Evolutionary conservation across 2,113 vertebrate species (phyloP), one percentile per base, ranked within the genome.

Genomic region (Thryonomys swinderianus): DNA sequence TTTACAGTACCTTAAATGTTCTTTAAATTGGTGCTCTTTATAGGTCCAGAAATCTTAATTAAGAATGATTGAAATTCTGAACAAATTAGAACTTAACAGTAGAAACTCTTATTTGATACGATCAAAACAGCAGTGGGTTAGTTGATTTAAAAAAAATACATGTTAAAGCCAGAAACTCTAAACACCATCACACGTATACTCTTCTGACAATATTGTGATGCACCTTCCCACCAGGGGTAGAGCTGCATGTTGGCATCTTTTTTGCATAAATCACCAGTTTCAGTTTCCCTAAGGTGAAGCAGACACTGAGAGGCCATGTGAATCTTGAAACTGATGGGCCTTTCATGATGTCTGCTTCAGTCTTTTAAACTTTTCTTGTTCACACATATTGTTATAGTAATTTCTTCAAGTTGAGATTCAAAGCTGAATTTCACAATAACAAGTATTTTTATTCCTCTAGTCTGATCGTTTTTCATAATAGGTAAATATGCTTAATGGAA

Each of bases 401-500:
- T n/a, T 79, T 79, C 73, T 48, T 59, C 53, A 66, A 57, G 32
- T 42, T 74, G 67, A 69, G 51, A 83, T 85, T 88, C 62, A 83
- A 71, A 25, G 61, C 12, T 93, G 48, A 84, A 57, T 91, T 89
- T 91, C 80, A 89, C 79, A 88, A 59, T 74, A 85, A 84, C 34
- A 84, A n/a, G 27, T 67, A 64, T 62, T 66, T 92, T 92, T 30
- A 18, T 9, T 91, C 32, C 76, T 71, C 67, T 83, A 27, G n/a
- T 74, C 92, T 86, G 45, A 91, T 7, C 2, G 91, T 78, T 93
- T 94, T 95, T 84, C 76, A 85, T 85, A 85, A 80, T 95, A 93
- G 78, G 92, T 92, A 92, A 95, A 76, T 95, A 78, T 34, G 25
- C n/a, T 95, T 95, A 71, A 81, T 78, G 76, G 84, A 93, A 90